Conservation (phyloP, 2,888 invertebrate species). For the Colostygia pectinataria region DNA sequence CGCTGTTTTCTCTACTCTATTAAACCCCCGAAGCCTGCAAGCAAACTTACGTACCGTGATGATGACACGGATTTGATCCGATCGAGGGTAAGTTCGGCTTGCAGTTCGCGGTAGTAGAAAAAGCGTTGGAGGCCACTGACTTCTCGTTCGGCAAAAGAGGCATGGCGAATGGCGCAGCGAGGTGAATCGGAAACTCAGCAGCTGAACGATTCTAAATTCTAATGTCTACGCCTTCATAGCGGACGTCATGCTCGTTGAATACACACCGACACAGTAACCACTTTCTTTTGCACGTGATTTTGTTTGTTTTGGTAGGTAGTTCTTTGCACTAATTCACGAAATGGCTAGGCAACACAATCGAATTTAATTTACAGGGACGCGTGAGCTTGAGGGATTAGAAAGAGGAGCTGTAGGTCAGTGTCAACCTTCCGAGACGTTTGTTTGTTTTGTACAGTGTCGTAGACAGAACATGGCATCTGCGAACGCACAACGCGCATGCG, state of each 20-base stretch:
- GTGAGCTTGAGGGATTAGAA: conserved; percentile 36
- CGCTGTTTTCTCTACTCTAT: conserved; percentile 75
- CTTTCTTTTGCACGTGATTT: conserved; percentile 76
- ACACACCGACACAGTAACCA: conserved; percentile 58
- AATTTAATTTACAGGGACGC: conserved; percentile 27
- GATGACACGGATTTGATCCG: conserved; percentile 35
- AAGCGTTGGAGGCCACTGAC: conserved; percentile 47
- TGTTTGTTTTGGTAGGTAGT: conserved; percentile 50
- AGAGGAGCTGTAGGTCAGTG: conserved; percentile 61
- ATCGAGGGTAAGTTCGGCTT: conserved; percentile 18
- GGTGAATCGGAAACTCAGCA: conserved; percentile 70
- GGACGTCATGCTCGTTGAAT: conserved; percentile 65
- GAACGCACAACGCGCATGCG: conserved; percentile 65
- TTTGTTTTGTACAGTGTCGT: conserved; percentile 69
- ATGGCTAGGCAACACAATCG: not conserved
- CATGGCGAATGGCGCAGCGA: conserved; percentile 60
- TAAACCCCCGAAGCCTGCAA: conserved; percentile 49
- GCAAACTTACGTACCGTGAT: conserved; percentile 44
- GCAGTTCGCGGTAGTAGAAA: conserved; percentile 32
- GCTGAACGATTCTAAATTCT: conserved; percentile 59
- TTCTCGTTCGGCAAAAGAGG: conserved; percentile 52
- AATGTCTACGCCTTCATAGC: conserved; percentile 59
- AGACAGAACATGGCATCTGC: conserved; percentile 47
- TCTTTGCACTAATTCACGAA: not conserved
- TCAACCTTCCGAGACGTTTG: conserved; percentile 63